Evolutionary conservation across 2,113 vertebrate genomes (phyloP), one percentile per base, ranked within the genome.

Genomic region (Zingel zingel): DNA sequence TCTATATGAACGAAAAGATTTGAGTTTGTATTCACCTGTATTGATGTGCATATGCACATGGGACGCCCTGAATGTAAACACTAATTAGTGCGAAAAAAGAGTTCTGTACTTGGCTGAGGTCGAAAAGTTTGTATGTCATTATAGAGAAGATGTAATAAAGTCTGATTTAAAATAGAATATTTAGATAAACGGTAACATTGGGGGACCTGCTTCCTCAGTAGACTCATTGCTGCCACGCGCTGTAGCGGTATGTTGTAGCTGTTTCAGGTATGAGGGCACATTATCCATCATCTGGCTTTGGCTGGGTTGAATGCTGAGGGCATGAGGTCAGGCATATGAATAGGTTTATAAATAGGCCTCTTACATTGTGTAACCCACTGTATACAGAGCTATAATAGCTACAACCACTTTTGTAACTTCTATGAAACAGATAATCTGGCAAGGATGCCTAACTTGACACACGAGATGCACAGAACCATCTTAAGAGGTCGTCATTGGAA

Each of bases 331-430:
- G 21, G 36, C 50, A 23, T 64, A 14, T n/a, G 18, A n/a, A 23
- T 15, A 30, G 18, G 18, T 69, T 53, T 65, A 36, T 67, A 54
- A 65, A 70, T 57, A 47, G 68, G 30, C 18, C 48, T 62, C 13
- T 57, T 73, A 76, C 75, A 74, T 72, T 14, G 2, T 19, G 5
- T 70, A 13, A 65, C 58, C 63, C 30, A 19, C 1, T 51, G 43
- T 71, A 68, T 50, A 61, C 23, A 33, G 6, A 64, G 19, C 63
- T 16, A 10, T 23, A 12, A 53, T 19, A 12, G 19, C 47, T 74
- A 25, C 9, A 50, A 21, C 6, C 8, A 64, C 47, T 21, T 14
- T 13, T 36, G 11, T 6, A n/a, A 43, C 11, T n/a, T 48, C 30
- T 67, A 15, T 67, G 23, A 8, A 66, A 66, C 43, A 4, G 43